Base-by-base conservation (phyloP, 2,888 invertebrate genomes). In the Gisinianus flammeolus region DNA sequence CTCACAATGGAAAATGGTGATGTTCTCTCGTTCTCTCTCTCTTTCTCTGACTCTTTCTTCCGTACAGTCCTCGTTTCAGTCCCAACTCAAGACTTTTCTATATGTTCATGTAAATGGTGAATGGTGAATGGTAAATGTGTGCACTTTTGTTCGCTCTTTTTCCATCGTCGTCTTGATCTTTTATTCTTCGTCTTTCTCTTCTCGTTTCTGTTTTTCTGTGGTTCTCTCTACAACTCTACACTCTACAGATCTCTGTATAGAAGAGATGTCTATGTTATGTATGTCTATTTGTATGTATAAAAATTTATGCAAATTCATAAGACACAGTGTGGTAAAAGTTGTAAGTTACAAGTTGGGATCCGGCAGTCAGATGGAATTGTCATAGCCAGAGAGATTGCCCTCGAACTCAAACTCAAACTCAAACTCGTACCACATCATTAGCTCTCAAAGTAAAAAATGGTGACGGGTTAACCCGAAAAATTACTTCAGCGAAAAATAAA, bases 351-450 rank as follows among this genome's bases (percentile, higher is more conserved):
- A n/a, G n/a, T n/a, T n/a, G n/a, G n/a, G n/a, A n/a, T n/a, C n/a
- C n/a, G n/a, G n/a, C n/a, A n/a, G n/a, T n/a, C n/a, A n/a, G n/a
- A n/a, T n/a, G n/a, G n/a, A n/a, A n/a, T n/a, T n/a, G n/a, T n/a
- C n/a, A n/a, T n/a, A n/a, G 12, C 5, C 4, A 24, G 24, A 22
- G 62, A 62, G 10, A 19, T 58, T 72, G 58, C 72, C 56, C 62
- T 72, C 33, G 35, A 58, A 72, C 62, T n/a, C n/a, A n/a, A n/a
- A n/a, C n/a, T n/a, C n/a, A n/a, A n/a, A n/a, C n/a, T n/a, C n/a
- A n/a, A n/a, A n/a, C n/a, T n/a, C n/a, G n/a, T n/a, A n/a, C 72
- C 54, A 72, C 30, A 72, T 72, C 72, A 72, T 72, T 72, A 72
- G 72, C 72, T 62, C 58, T 10, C 24, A 72, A 72, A 72, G n/a